Percentiles rank a stretch among this genome's conserved stretches.
These are phyloP conservation scores for Nemotelus nigrinus DNA, from an alignment of 2,888 invertebrate species.

Conservation along the genomic window DNA sequence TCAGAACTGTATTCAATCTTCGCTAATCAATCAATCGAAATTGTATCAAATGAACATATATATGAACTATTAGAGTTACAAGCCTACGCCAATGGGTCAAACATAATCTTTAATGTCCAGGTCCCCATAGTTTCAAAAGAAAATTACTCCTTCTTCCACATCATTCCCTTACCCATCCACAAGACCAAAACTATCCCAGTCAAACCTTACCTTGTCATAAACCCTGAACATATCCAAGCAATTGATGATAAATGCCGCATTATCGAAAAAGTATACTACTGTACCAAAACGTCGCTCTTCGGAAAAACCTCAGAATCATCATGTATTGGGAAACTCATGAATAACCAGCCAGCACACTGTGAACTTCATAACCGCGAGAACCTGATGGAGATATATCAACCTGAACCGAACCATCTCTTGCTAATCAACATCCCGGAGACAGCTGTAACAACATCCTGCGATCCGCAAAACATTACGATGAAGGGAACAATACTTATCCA, in stretches of 20 bases:
- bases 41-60: background rate
- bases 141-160: slow-evolving; percentile 9
- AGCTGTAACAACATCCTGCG: too few relatives aligned
- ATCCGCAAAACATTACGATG: too few relatives aligned
- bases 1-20: background rate
- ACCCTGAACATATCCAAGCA: background rate
- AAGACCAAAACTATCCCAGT: slow-evolving; percentile 2
- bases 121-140: slow-evolving; percentile 3
- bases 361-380: background rate
- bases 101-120: slow-evolving; percentile 8
- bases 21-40: background rate
- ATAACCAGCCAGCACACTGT: background rate
- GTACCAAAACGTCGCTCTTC: background rate
- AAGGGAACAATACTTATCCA: too few relatives aligned
- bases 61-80: slow-evolving; percentile 2
- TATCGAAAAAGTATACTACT: background rate
- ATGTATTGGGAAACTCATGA: too few relatives aligned
- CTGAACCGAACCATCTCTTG: too few relatives aligned
- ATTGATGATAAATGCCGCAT: slow-evolving; percentile 2
- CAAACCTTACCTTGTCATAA: slow-evolving; percentile 10
- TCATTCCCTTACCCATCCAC: background rate
- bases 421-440: too few relatives aligned
- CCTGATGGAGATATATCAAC: too few relatives aligned
- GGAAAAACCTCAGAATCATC: background rate
- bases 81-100: background rate